phyloP scores from a whole-genome alignment of 1,140 invertebrate species.

The Caenorhabditis remanei region DNA sequence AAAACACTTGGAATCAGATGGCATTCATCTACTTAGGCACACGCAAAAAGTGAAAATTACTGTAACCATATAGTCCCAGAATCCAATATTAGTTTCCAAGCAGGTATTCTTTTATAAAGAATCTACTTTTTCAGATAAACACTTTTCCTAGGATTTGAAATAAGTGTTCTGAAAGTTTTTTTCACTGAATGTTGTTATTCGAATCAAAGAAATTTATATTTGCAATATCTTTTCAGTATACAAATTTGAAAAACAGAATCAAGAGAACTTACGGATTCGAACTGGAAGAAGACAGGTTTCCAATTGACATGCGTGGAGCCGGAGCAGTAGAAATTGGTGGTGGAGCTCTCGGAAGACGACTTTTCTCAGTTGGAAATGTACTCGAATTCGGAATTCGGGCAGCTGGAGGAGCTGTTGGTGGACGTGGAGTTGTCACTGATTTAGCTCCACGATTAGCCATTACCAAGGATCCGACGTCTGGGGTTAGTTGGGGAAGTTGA shows the following conservation, averaged over 20 bases:
- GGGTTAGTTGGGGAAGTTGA: constrained; percentile 28
- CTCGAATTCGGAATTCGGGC: constrained; percentile 27
- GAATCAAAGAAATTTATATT: no score
- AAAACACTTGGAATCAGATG: not conserved
- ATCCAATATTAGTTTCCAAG: no score
- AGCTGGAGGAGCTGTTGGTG: constrained; percentile 4
- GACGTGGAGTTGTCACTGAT: not conserved
- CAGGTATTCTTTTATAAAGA: no score
- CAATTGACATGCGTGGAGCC: not conserved
- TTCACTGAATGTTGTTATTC: no score
- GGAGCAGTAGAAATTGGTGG: not conserved
- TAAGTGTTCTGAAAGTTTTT: no score
- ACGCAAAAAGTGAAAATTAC: no score
- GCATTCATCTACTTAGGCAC: no score
- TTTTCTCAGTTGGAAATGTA: constrained; percentile 43
- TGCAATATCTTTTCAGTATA: no score
- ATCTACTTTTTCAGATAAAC: not conserved
- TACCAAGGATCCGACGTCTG: not conserved
- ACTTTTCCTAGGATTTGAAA: no score
- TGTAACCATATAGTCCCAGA: no score
- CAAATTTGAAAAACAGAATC: no score
- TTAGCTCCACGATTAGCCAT: constrained; percentile 39
- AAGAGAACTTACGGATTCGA: not conserved
- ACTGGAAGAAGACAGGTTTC: not conserved
- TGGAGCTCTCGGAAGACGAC: constrained; percentile 39